These are phyloP conservation scores for Rattus rattus DNA, from an alignment of 2,113 vertebrate genomes.

Conservation along the genomic window DNA sequence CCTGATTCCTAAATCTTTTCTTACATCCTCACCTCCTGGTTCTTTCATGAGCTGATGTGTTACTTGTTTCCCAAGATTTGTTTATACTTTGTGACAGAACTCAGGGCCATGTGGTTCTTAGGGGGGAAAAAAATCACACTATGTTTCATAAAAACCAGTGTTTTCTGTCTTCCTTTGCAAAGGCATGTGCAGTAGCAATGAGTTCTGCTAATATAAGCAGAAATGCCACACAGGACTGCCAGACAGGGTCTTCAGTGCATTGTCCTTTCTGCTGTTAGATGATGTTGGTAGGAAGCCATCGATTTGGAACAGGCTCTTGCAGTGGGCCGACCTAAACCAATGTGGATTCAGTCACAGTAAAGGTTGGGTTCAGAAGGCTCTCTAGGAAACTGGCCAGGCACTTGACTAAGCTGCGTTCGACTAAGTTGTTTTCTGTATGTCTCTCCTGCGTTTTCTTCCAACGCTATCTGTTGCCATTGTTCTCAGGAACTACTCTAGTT, in stretches of 20 bases:
- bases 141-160: background rate
- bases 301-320: background rate
- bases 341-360: background rate
- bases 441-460: background rate
- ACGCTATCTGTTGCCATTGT: background rate
- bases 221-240: background rate
- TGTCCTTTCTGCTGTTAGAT: background rate
- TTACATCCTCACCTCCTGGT: background rate
- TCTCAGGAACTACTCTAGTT: background rate
- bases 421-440: background rate
- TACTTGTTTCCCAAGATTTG: background rate
- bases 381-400: too few relatives aligned
- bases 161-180: background rate
- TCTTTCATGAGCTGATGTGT: background rate
- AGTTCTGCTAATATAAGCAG: background rate
- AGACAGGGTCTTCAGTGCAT: background rate
- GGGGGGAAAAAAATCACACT: background rate
- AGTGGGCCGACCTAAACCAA: background rate
- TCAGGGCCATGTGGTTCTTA: background rate
- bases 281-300: background rate
- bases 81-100: slow-evolving; percentile 14
- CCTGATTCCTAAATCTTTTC: background rate
- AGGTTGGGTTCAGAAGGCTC: background rate
- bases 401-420: background rate
- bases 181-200: background rate